Evolutionary conservation across 2,797 vertebrate genomes (phyloP).

Genomic region (Centroberyx gerrardi): DNA sequence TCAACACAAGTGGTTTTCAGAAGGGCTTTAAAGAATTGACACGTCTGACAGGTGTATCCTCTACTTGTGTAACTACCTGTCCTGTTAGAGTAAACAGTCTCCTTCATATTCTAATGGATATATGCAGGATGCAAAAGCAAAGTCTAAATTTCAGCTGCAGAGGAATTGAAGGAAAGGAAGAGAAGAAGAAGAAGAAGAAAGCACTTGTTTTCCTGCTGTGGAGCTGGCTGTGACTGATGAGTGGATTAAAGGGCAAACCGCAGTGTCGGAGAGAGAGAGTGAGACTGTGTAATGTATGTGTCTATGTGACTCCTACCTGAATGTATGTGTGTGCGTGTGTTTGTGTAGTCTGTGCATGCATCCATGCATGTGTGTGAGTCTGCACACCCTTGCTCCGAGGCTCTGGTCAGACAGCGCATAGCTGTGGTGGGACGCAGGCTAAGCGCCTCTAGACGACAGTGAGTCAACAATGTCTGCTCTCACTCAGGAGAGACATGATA

Average conservation of each 20-base stretch:
- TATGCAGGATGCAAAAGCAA: slow-evolving; percentile 40
- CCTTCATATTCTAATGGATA: slow-evolving; percentile 21
- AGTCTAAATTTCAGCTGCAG: slow-evolving; percentile 12
- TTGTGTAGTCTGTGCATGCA: slow-evolving; percentile 72
- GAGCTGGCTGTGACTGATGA: slow-evolving; percentile 36
- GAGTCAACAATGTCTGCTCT: slow-evolving; percentile 87
- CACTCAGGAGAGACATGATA: slow-evolving; percentile 78
- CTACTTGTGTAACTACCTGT: neutral
- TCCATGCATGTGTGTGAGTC: slow-evolving; percentile 71
- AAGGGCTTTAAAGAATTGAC: slow-evolving; percentile 28
- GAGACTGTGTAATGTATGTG: slow-evolving; percentile 51
- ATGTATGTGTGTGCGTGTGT: slow-evolving; percentile 45
- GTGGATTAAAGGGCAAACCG: slow-evolving; percentile 59
- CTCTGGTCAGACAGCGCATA: slow-evolving; percentile 86
- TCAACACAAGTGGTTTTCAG: slow-evolving; percentile 31
- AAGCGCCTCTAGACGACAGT: slow-evolving; percentile 78
- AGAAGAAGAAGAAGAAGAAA: slow-evolving; percentile 49
- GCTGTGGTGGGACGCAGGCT: slow-evolving; percentile 83
- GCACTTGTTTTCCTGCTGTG: slow-evolving; percentile 36
- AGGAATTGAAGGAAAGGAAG: slow-evolving; percentile 11
- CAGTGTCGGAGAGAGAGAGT: slow-evolving; percentile 53
- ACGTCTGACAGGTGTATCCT: slow-evolving; percentile 44
- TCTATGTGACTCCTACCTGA: slow-evolving; percentile 26
- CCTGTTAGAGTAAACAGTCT: slow-evolving; percentile 29
- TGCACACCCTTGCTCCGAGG: slow-evolving; percentile 78